Percentiles rank a stretch among this genome's conserved stretches.
These are phyloP conservation scores for Neocloeon triangulifer DNA, from an alignment of 1,140 invertebrate genomes.

Conservation along the genomic window DNA sequence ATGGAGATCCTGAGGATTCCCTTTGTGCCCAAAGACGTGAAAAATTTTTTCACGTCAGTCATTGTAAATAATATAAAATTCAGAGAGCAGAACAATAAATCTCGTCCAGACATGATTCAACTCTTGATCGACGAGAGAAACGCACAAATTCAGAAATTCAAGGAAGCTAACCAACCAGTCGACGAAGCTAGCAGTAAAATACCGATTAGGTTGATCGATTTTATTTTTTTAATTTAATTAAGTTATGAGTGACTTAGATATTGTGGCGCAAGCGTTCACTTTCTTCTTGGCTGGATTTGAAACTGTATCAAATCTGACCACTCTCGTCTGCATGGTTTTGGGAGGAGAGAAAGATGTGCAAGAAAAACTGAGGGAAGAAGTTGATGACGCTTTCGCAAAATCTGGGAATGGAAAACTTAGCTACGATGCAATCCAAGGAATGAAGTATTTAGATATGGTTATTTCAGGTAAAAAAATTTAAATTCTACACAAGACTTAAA, in stretches of 20 bases:
- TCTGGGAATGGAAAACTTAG: slow-evolving; percentile 20
- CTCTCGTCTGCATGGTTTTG: slow-evolving; percentile 38
- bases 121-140: slow-evolving; percentile 26
- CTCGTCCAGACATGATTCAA: slow-evolving; percentile 27
- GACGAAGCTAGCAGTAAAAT: no score
- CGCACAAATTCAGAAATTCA: no score
- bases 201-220: no score
- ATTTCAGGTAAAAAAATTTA: slow-evolving; percentile 30
- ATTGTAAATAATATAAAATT: slow-evolving; percentile 27
- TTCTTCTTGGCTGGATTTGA: slow-evolving; percentile 56
- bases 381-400: slow-evolving; percentile 23
- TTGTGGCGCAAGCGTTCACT: slow-evolving; percentile 38
- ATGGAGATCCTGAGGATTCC: slow-evolving; percentile 8
- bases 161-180: no score
- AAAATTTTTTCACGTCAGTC: slow-evolving; percentile 21
- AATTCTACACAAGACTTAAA: no score
- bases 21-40: slow-evolving; percentile 13
- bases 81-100: slow-evolving; percentile 21
- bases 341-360: slow-evolving; percentile 42
- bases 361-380: slow-evolving; percentile 33
- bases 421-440: slow-evolving; percentile 31
- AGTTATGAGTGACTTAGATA: no score
- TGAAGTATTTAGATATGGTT: slow-evolving; percentile 34
- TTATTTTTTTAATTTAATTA: no score
- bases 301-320: slow-evolving; percentile 45